Conservation (phyloP, 2,113 vertebrate species). For the Paradoxurus hermaphroditus region DNA sequence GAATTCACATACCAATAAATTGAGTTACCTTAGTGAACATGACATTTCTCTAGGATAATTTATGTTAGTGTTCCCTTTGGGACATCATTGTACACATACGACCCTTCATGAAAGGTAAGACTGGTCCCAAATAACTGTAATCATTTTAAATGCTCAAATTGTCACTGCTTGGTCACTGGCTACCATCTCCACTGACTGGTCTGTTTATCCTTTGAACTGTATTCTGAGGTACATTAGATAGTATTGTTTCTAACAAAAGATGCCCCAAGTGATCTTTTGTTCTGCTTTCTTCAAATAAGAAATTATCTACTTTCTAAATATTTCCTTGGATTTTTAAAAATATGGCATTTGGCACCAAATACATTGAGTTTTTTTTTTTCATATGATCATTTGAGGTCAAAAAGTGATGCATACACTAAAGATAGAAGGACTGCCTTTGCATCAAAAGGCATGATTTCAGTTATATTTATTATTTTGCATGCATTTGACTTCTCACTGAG, state of each 20-base stretch:
- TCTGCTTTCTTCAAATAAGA: background rate
- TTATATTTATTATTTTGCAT: background rate
- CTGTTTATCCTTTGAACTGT: background rate
- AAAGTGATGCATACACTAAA: background rate
- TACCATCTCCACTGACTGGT: background rate
- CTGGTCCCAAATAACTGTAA: background rate
- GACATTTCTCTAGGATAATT: background rate
- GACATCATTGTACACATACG: background rate
- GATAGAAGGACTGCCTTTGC: background rate
- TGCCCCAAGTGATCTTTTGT: background rate
- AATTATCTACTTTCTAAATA: background rate
- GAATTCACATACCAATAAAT: background rate
- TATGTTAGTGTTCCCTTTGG: background rate
- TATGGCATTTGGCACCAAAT: background rate
- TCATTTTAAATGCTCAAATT: background rate
- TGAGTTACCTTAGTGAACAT: background rate
- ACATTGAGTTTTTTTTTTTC: background rate
- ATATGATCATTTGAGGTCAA: background rate
- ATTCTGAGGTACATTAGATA: background rate
- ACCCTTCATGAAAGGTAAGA: background rate
- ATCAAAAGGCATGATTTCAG: background rate
- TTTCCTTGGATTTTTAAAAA: background rate
- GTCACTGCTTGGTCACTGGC: background rate
- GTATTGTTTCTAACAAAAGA: slow-evolving; percentile 6
- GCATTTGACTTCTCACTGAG: background rate